Base-by-base conservation (phyloP, 1,140 invertebrate genomes). In the Chironomus tepperi region DNA sequence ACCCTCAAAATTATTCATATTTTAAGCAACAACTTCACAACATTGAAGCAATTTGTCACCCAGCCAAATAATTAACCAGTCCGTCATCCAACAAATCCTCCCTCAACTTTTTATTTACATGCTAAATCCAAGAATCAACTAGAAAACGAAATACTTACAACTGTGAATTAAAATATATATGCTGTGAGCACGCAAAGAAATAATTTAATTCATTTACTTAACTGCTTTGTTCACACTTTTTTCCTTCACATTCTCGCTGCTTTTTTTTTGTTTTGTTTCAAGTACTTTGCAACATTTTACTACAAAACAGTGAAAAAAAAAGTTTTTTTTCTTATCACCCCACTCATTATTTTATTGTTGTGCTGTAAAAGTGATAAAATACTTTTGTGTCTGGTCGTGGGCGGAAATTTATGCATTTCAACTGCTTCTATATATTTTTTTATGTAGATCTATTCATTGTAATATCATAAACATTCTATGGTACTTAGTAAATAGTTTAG, bases 131-230 rank as follows among this genome's bases (percentile, higher is more conserved):
- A 34, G 47, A 57, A 57, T 57, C 3, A 57, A 15, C 3, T 12
- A 15, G 15, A 57, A 57, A 34, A 57, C 12, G 47, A 15, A 57
- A 57, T n/a, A 57, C 5, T 15, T 57, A 15, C n/a, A n/a, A n/a
- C 12, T 57, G 3, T 57, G 12, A 34, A 34, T 34, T 1, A n/a
- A 57, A 57, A 57, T 57, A 15, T 57, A 57, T 57, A n/a, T n/a
- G 47, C 47, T 57, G 12, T 57, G 47, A 70, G 18, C 65, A 70
- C 65, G 65, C 65, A 70, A 70, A 6, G 65, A 70, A 70, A 70
- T 70, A 70, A 70, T 70, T 70, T 70, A 70, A 70, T 70, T 70
- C 47, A 57, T 57, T 57, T 57, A 57, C 47, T n/a, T 57, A 57
- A 57, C 47, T 57, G 47, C 47, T 57, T 57, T 57, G 47, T 57